phyloP scores from a whole-genome alignment of 2,888 invertebrate species.

The Mayetiola destructor region DNA sequence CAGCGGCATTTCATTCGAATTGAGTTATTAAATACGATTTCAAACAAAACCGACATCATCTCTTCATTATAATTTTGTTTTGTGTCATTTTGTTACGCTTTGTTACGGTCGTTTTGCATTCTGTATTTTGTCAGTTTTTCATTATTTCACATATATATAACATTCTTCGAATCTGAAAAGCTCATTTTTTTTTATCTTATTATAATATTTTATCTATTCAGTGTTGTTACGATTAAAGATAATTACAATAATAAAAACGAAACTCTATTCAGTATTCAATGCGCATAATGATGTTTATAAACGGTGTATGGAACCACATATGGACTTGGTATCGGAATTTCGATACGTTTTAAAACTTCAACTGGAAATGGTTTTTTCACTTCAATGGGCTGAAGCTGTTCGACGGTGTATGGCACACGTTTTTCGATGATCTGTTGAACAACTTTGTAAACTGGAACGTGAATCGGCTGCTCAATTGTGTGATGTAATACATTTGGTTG shows the following conservation, averaged over 20 bases:
- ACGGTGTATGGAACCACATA: constrained; percentile 61
- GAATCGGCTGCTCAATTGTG: constrained; percentile 51
- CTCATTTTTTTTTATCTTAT: too few relatives aligned
- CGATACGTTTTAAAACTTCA: constrained; percentile 58
- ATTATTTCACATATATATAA: too few relatives aligned
- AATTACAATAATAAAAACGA: too few relatives aligned
- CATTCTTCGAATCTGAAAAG: too few relatives aligned
- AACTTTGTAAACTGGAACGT: constrained; percentile 56
- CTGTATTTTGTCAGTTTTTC: too few relatives aligned
- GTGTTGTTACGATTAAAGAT: too few relatives aligned
- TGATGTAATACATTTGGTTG: too few relatives aligned
- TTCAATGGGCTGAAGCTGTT: constrained; percentile 49
- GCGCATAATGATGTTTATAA: constrained; percentile 60
- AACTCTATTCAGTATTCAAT: too few relatives aligned
- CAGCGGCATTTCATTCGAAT: not conserved
- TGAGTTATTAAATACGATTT: constrained; percentile 7
- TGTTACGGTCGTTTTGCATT: too few relatives aligned
- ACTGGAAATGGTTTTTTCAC: constrained; percentile 63
- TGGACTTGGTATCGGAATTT: constrained; percentile 53
- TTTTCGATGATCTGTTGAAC: constrained; percentile 58
- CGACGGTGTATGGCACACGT: constrained; percentile 58
- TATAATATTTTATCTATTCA: too few relatives aligned
- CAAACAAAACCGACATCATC: not conserved
- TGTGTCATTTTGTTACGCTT: not conserved
- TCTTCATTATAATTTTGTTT: not conserved